phyloP scores from a whole-genome alignment of 2,888 invertebrate genomes.

The Pristionchus mayeri region DNA sequence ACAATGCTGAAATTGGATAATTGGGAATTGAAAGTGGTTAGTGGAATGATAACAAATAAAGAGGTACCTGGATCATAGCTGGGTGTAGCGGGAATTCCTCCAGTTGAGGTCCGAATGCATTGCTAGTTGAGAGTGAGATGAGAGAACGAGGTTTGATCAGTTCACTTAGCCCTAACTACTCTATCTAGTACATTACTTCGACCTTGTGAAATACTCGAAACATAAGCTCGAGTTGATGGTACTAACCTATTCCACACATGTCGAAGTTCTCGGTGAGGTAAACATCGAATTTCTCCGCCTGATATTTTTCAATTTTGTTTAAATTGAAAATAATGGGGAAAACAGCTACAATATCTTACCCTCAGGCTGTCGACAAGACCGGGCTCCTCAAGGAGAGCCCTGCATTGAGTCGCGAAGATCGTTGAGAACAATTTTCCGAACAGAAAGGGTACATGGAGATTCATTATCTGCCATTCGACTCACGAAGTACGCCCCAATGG shows the following conservation, averaged over 20 bases:
- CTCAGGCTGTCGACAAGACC: background rate
- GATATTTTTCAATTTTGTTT: background rate
- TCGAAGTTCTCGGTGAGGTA: conserved; percentile 9
- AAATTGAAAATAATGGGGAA: too few relatives aligned
- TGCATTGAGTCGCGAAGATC: background rate
- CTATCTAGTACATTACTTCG: too few relatives aligned
- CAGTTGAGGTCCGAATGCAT: conserved; percentile 12
- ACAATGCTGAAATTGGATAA: background rate
- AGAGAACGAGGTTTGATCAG: conserved; percentile 4
- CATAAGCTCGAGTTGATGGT: background rate
- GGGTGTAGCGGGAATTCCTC: conserved; percentile 1
- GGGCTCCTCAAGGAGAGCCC: background rate
- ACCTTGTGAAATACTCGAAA: too few relatives aligned
- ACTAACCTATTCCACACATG: conserved; percentile 12
- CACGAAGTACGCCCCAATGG: background rate
- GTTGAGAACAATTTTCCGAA: background rate
- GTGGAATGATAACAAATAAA: background rate
- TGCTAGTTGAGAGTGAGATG: background rate
- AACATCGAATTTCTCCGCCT: conserved; percentile 7
- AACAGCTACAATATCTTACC: too few relatives aligned
- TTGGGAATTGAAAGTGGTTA: background rate
- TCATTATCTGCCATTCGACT: background rate
- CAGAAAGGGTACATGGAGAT: background rate
- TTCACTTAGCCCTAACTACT: background rate
- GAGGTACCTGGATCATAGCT: conserved; percentile 19